Evolutionary conservation across 2,797 vertebrate species (phyloP), one percentile per base, ranked within the genome.

Genomic region (Falco cherrug): DNA sequence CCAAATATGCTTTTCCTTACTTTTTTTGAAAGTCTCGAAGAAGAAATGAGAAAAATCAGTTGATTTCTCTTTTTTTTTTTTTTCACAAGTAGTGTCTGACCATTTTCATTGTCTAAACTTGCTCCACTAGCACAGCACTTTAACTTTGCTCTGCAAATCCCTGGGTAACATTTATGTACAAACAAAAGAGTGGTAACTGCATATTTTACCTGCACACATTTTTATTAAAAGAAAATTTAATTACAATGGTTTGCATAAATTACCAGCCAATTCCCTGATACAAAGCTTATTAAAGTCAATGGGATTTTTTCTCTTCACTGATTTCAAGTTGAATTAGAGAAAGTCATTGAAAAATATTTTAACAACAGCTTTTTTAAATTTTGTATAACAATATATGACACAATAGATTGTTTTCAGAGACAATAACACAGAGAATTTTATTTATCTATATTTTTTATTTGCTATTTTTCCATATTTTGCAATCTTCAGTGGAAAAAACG

Each of bases 271-370:
- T 77, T 68, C 87, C 68, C 71, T 65, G 89, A 71, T 39, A 75
- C 79, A 81, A 91, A 91, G 76, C 61, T 85, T 68, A 59, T 48
- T 78, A 22, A 92, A 92, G 50, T 81, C 84, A 92, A 39, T 76
- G 79, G 89, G 63, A 33, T 75, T 87, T 68, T 94, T 90, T 91
- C 95, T 84, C 88, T 75, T 88, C 76, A 39, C 25, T 89, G 65
- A 92, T 91, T 94, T 89, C 82, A 89, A 93, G 50, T 20, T 60
- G 84, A 93, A 90, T 89, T 69, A 70, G 82, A 71, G 91, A 90
- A 96, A 61, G 54, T 31, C 29, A 92, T 89, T 81, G 68, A 81
- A 54, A 64, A 87, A 76, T 35, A 65, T 35, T 68, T 71, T 9
- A 78, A 51, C 29, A 81, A 43, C 26, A 61, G 70, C 19, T 43